These are phyloP conservation scores for Campoletis raptor DNA, from an alignment of 2,888 invertebrate species.

Conservation along the genomic window DNA sequence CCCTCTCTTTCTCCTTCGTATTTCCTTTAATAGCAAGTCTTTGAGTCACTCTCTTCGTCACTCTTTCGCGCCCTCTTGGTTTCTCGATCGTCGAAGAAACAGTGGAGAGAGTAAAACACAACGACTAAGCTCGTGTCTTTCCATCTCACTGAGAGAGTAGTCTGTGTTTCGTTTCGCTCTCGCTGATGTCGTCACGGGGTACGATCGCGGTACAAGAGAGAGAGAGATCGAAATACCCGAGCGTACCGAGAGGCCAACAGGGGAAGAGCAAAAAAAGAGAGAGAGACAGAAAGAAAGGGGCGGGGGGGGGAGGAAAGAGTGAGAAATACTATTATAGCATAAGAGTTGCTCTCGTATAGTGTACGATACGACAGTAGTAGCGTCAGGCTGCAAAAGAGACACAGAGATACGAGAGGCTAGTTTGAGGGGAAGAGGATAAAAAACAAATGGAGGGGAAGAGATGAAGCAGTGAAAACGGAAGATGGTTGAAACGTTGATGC, in stretches of 20 bases:
- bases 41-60: not conserved
- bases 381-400: slow-evolving; percentile 33
- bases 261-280: slow-evolving; percentile 63
- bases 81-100: slow-evolving; percentile 20
- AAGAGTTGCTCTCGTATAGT: slow-evolving; percentile 38
- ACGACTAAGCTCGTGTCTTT: not conserved
- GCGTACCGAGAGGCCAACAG: slow-evolving; percentile 63
- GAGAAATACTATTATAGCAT: slow-evolving; percentile 55
- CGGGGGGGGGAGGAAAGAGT: slow-evolving; percentile 63
- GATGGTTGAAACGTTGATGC: not conserved
- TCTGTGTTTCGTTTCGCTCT: slow-evolving; percentile 67
- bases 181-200: slow-evolving; percentile 65
- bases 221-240: slow-evolving; percentile 33
- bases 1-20: not conserved
- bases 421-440: slow-evolving; percentile 11
- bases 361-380: slow-evolving; percentile 51
- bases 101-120: not conserved
- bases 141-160: slow-evolving; percentile 29
- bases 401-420: slow-evolving; percentile 26
- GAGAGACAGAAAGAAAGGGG: slow-evolving; percentile 35
- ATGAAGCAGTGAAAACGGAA: not conserved
- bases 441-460: slow-evolving; percentile 61
- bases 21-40: not conserved
- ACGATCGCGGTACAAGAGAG: slow-evolving; percentile 59
- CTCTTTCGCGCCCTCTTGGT: slow-evolving; percentile 13